These are phyloP conservation scores for Phenganax subtilis DNA, from an alignment of 92 coral and sea anemone species.

Conservation along the genomic window DNA sequence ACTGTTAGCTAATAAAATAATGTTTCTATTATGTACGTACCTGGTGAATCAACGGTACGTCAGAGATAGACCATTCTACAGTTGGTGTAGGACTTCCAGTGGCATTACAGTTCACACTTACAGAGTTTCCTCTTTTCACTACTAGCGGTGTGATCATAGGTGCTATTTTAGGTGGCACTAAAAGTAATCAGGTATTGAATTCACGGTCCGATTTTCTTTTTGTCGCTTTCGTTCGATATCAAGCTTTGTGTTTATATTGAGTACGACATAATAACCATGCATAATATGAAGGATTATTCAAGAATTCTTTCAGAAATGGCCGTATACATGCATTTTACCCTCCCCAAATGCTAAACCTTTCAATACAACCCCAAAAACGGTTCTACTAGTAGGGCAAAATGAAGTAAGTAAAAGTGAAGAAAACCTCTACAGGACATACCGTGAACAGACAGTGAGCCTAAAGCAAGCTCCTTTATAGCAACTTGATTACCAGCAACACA, in stretches of 20 bases:
- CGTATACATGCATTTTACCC: no score
- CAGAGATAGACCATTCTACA: slow-evolving; percentile 41
- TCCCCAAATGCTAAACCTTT: no score
- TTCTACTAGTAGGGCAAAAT: no score
- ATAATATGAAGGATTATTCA: no score
- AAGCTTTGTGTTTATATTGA: no score
- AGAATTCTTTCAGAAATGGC: no score
- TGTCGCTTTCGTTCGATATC: no score
- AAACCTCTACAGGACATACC: slow-evolving; percentile 5
- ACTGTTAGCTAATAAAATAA: neutral
- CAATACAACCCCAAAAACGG: no score
- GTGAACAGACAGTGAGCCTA: neutral
- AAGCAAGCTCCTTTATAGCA: slow-evolving; percentile 35
- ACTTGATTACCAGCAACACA: slow-evolving; percentile 53
- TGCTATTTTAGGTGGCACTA: slow-evolving; percentile 47
- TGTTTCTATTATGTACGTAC: slow-evolving; percentile 10
- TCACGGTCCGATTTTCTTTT: neutral
- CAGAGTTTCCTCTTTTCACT: slow-evolving; percentile 20
- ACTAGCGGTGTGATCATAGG: neutral
- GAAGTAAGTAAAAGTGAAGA: no score
- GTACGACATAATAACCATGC: no score
- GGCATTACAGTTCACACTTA: slow-evolving; percentile 32
- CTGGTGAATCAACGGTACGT: slow-evolving; percentile 4
- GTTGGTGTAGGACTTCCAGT: slow-evolving; percentile 39
- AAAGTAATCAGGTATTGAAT: neutral